Base-by-base conservation (phyloP, 2,888 invertebrate species). In the Liopterus haemorrhoidalis region DNA sequence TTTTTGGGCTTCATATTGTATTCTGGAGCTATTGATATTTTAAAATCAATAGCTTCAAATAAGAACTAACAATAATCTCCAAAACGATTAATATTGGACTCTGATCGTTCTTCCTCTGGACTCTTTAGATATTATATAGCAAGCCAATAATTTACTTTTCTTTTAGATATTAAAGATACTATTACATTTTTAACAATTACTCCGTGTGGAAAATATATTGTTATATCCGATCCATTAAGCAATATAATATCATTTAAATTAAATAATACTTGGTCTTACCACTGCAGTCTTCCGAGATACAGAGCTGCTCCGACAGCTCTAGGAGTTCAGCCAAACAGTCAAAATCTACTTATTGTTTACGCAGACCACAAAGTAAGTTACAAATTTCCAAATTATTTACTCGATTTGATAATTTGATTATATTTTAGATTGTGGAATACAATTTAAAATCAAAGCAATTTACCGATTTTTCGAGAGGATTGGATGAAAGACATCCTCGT, bases 301-400 rank as follows among this genome's bases (percentile, higher is more conserved):
- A 67, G 69, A 8, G 81, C 76, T 49, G 73, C 81, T 24, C 81
- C 85, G 0, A 84, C 85, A 0, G 85, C 89, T 0, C 57, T 92
- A 52, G 74, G 79, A 1, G 71, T 91, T 30, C 79, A 84, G 59
- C 71, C 75, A 12, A 64, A 63, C 5, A 67, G 68, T 2, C 72
- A 76, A 4, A 73, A 73, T 30, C 64, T 92, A 5, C 74, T 88
- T 21, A 72, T 85, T 6, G 78, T 78, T 2, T 91, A 90, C 68
- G 75, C 86, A 1, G 85, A 93, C 70, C 83, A 85, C 57, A 84
- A 81, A 76, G 87, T 86, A 65, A 59, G 58, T 52, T n/a, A n/a
- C n/a, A n/a, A n/a, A n/a, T n/a, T n/a, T 19, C 19, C 25, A 16
- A 5, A 22, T 8, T 8, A 22, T 22, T 8, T 8, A 22, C 24